Percentiles rank a stretch among this genome's conserved stretches.
These are phyloP conservation scores for Salvelinus sp. DNA, from an alignment of 2,113 vertebrate species.

Conservation along the genomic window DNA sequence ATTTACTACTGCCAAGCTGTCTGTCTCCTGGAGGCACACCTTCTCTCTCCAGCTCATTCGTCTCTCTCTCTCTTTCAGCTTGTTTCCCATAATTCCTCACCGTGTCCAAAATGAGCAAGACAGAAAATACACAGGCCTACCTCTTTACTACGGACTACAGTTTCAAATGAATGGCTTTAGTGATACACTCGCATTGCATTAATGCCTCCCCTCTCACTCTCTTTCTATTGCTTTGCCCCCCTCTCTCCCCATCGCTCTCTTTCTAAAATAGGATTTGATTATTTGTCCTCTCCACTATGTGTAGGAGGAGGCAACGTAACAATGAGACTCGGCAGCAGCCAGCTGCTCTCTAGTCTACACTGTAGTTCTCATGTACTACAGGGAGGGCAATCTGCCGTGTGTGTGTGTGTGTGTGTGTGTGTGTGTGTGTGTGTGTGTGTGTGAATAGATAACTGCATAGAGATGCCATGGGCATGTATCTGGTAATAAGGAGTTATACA, in stretches of 20 bases:
- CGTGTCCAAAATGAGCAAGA: conserved; percentile 34
- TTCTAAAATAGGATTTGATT: conserved; percentile 57
- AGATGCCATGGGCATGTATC: conserved; percentile 2
- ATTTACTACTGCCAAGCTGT: conserved; percentile 7
- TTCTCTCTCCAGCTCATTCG: neutral
- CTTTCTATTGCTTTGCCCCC: neutral
- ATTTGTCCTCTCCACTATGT: conserved; percentile 37
- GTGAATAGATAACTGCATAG: neutral
- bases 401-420: conserved; percentile 5
- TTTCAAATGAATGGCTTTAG: conserved; percentile 38
- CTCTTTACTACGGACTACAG: conserved; percentile 17
- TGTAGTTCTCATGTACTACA: conserved; percentile 33
- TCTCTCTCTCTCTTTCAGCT: neutral
- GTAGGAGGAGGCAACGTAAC: conserved; percentile 26
- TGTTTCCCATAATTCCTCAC: conserved; percentile 46
- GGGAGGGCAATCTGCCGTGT: conserved; percentile 21
- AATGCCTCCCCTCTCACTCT: neutral
- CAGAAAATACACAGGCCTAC: conserved; percentile 27
- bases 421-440: conserved; percentile 1
- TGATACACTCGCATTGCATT: conserved; percentile 21
- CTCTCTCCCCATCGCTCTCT: conserved; percentile 1
- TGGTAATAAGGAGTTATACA: conserved; percentile 20
- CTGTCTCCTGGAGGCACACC: conserved; percentile 11
- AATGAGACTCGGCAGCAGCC: conserved; percentile 43
- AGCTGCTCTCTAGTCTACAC: conserved; percentile 38